Percentiles rank a stretch among this genome's conserved stretches.
Conservation (phyloP, 2,797 vertebrate genomes). For the Phrynocephalus forsythii region DNA sequence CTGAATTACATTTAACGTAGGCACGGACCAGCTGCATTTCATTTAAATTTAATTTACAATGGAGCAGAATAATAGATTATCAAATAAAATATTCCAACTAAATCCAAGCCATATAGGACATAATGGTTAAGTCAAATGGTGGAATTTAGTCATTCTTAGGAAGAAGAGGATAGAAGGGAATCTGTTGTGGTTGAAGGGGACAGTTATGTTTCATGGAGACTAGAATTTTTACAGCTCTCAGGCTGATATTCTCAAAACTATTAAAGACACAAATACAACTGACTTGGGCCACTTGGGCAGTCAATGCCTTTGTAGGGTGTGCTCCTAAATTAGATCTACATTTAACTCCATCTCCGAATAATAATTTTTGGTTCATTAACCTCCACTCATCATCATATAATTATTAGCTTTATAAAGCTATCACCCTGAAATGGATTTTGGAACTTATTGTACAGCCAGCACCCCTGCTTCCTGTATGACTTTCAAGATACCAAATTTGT, state of each 20-base stretch:
- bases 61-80: constrained; percentile 67
- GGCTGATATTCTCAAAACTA: background rate
- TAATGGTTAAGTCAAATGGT: constrained; percentile 54
- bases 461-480: too few species aligned
- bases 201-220: background rate
- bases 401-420: background rate
- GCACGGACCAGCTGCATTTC: constrained; percentile 70
- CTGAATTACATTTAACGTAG: constrained; percentile 75
- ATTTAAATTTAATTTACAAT: constrained; percentile 75
- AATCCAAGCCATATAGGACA: constrained; percentile 47
- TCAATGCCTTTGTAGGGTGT: background rate
- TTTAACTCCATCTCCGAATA: background rate
- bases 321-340: background rate
- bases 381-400: background rate
- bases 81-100: constrained; percentile 62
- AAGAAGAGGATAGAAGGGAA: constrained; percentile 25
- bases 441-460: too few species aligned
- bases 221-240: background rate
- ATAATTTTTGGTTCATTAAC: background rate
- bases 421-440: too few species aligned
- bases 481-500: too few species aligned
- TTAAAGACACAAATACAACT: background rate
- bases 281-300: background rate
- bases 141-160: constrained; percentile 31
- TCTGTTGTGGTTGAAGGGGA: background rate